Base-by-base conservation (phyloP, 2,888 invertebrate species). In the Acanthosepion esculentum region DNA sequence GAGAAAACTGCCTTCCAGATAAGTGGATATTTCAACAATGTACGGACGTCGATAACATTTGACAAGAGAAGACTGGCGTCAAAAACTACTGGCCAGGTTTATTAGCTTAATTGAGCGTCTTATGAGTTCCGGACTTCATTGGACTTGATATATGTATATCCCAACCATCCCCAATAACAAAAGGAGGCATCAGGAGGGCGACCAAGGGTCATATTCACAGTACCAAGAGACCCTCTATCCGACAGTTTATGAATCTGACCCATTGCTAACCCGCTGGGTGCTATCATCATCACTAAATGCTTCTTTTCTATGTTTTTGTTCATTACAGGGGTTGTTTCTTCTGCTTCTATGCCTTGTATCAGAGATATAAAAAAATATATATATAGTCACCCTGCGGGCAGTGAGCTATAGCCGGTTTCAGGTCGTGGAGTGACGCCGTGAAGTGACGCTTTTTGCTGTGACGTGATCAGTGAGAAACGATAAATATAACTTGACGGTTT, bases 71-170 rank as follows among this genome's bases (percentile, higher is more conserved):
- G 78, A n/a, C 15, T n/a, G 78, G 78, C 78, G 78, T 78, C 78
- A 78, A n/a, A 78, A 78, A 78, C 15, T n/a, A 15, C 15, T 78
- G n/a, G n/a, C 0, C 78, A n/a, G n/a, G n/a, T 78, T 78, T 78
- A 78, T 78, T 78, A n/a, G 78, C n/a, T 78, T 33, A 78, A 78
- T 78, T 78, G 33, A n/a, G 78, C 78, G 78, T 78, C n/a, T 78
- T 15, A 78, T 78, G n/a, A 78, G n/a, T 78, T 78, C 78, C 78
- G 78, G 78, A 78, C n/a, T 33, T 10, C 23, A 23, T 78, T 78
- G 78, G n/a, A 59, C 6, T 78, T 78, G 78, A n/a, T 78, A 15
- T 78, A n/a, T 78, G 6, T 78, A 8, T 78, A n/a, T n/a, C 23
- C 59, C 59, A 20, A 59, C 6, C 23, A 20, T 33, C 5, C 8